Evolutionary conservation across 2,888 invertebrate species (phyloP).

Genomic region (Cyaniris semiargus): DNA sequence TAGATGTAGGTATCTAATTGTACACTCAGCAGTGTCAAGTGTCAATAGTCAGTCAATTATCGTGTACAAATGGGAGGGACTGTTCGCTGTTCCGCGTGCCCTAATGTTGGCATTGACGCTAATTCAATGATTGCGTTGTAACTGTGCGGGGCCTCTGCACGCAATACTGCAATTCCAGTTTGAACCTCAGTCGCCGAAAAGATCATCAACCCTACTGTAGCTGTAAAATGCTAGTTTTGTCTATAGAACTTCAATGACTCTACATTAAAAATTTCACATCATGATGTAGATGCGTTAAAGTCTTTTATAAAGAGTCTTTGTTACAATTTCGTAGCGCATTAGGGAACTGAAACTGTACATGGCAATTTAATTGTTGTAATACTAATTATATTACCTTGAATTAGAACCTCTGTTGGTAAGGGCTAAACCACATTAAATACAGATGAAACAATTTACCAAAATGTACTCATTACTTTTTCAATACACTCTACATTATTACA

Average conservation of each 20-base stretch:
- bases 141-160: constrained; percentile 53
- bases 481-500: background rate
- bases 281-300: background rate
- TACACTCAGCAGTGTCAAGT: background rate
- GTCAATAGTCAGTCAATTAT: constrained; percentile 18
- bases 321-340: background rate
- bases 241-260: background rate
- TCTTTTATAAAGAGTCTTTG: background rate
- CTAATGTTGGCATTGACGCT: constrained; percentile 57
- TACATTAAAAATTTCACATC: background rate
- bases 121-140: constrained; percentile 70
- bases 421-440: background rate
- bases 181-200: constrained; percentile 44
- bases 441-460: background rate
- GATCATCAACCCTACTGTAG: background rate
- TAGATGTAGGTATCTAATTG: background rate
- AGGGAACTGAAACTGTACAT: background rate
- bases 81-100: constrained; percentile 49
- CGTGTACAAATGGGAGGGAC: background rate
- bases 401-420: background rate
- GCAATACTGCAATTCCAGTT: constrained; percentile 64
- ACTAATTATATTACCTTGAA: background rate
- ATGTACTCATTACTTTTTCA: background rate
- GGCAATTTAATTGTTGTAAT: background rate
- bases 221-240: background rate